Evolutionary conservation across 2,113 vertebrate species (phyloP).

Genomic region (Leucoraja erinaceus): DNA sequence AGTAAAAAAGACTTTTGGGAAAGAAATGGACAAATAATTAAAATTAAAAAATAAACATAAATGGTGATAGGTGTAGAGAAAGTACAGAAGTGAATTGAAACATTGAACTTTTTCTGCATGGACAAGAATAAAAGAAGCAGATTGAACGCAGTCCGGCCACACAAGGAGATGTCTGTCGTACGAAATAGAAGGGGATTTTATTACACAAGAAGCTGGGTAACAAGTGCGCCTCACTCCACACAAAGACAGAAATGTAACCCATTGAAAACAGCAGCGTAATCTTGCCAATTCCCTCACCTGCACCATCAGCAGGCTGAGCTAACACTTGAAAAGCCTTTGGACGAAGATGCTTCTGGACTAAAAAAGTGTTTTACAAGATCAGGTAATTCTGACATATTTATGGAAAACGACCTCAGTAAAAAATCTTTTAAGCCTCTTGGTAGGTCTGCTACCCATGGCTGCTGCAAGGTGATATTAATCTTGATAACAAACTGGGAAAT

Average conservation of each 20-base stretch:
- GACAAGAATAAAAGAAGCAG: neutral
- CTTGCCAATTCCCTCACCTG: neutral
- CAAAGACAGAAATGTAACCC: neutral
- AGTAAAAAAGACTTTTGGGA: neutral
- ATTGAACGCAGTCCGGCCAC: neutral
- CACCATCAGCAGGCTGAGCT: neutral
- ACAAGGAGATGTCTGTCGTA: neutral
- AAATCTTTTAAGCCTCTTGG: neutral
- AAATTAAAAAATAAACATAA: neutral
- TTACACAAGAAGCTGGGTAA: neutral
- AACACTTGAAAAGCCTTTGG: neutral
- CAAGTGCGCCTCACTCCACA: neutral
- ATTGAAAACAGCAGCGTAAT: neutral
- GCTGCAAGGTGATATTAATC: neutral
- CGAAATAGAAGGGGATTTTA: neutral
- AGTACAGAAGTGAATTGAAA: neutral
- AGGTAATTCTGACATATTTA: neutral
- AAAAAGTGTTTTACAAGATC: neutral
- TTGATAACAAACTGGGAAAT: neutral
- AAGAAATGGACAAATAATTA: conserved; percentile 14
- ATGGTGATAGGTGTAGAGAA: neutral
- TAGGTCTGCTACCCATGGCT: neutral
- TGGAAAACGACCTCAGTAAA: neutral
- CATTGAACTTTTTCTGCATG: neutral
- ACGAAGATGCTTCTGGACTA: neutral